Base-by-base conservation (phyloP, 2,888 invertebrate species). In the Ceratothoa steindachneri region DNA sequence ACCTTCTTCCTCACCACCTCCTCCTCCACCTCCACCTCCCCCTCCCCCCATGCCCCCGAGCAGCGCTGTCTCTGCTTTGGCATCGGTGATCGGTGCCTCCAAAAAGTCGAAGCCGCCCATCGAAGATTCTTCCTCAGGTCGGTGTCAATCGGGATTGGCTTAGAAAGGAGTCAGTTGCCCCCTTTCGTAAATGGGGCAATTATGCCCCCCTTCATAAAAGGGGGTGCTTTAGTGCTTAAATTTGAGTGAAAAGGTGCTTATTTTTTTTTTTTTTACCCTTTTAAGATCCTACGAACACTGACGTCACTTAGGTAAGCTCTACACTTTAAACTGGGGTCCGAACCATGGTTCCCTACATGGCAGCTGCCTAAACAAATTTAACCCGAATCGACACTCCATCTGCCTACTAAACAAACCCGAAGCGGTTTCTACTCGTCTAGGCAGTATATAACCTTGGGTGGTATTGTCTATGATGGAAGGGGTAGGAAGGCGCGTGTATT, bases 51-150 rank as follows among this genome's bases (percentile, higher is more conserved):
- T 65, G 22, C 41, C 70, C 5, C 52, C 69, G 12, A 51, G 52
- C 30, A 77, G 71, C 51, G 73, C 71, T 51, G 73, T 77, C 3
- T 81, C 82, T 30, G 81, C 81, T 27, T 81, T 82, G 0, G 83
- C 82, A 55, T 85, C 86, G 0, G 84, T 86, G 5, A 80, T 83
- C 7, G 86, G 87, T 69, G 88, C 89, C 88, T 88, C 88, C 4
- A 87, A 86, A 67, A 85, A 89, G 84, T 73, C 52, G 30, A 73
- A 55, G 67, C 7, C 31, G 19, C 66, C 28, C 0, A 0, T 24
- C n/a, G 3, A 2, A 51, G 52, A 3, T 3, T 19, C 52, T 51
- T 3, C 52, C 1, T 51, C 19, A 51, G 52, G 19, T 51, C 52
- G 15, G 19, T 15, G 3, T 3, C 3, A n/a, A 3, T 15, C 19